Evolutionary conservation across 2,797 vertebrate species (phyloP).

Genomic region (Anabas testudineus): DNA sequence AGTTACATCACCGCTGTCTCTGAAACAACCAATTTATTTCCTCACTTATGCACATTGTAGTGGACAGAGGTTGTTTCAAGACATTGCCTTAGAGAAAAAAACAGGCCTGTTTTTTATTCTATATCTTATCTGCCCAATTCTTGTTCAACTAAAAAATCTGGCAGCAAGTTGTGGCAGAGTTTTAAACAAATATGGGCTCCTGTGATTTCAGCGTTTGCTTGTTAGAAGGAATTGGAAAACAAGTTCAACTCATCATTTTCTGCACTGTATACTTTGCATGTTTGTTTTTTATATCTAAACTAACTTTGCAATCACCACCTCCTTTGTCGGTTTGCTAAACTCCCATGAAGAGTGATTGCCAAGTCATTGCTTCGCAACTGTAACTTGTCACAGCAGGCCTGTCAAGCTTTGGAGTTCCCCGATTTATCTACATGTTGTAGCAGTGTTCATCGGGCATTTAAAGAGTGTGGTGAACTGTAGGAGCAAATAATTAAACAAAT

Average conservation of each 20-base stretch:
- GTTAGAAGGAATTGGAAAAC: conserved; percentile 30
- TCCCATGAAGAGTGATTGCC: neutral
- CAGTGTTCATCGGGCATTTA: neutral
- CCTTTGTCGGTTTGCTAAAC: neutral
- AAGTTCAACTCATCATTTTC: neutral
- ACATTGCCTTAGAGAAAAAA: conserved; percentile 17
- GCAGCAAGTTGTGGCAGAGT: conserved; percentile 14
- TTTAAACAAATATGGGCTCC: conserved; percentile 31
- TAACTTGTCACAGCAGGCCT: neutral
- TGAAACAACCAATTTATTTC: conserved; percentile 19
- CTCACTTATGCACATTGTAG: neutral
- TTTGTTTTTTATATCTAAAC: neutral
- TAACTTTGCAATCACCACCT: too few species aligned
- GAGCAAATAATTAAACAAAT: too few species aligned
- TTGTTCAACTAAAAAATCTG: conserved; percentile 32
- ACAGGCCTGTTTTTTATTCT: conserved; percentile 31
- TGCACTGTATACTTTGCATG: neutral
- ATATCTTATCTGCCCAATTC: conserved; percentile 5
- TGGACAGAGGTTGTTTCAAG: conserved; percentile 32
- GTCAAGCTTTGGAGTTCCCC: neutral
- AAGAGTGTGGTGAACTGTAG: too few species aligned
- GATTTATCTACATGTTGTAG: neutral
- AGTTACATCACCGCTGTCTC: conserved; percentile 15
- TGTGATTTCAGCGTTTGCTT: conserved; percentile 38
- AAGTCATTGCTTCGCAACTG: neutral